Base-by-base conservation (phyloP, 2,797 vertebrate genomes). In the Periophthalmus magnuspinnatus region DNA sequence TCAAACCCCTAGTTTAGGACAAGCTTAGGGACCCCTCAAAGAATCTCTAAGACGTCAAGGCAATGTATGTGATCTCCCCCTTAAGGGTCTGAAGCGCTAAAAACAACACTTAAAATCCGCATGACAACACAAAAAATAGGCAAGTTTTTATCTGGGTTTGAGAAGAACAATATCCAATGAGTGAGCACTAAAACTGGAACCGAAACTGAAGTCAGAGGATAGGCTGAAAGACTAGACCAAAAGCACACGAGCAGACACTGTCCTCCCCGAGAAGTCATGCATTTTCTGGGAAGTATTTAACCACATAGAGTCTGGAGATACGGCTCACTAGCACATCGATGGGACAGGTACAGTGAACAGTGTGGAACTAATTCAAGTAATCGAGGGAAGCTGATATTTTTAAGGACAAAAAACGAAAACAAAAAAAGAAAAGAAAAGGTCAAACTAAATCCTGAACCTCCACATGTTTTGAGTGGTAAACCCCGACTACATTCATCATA, bases 21-120 rank as follows among this genome's bases (percentile, higher is more conserved):
- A 95, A 95, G 94, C 95, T 95, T 95, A 92, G 95, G 95, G 95
- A 95, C 94, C 92, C 92, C 92, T 94, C 91, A 93, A 94, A 95
- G 95, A 95, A 94, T 92, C 91, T 93, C 91, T 90, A 95, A 94
- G 94, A 96, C 94, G 95, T 97, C 96, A 97, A 97, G 96, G 97
- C 96, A 97, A 98, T 95, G 95, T 93, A 94, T 90, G 93, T 95
- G 95, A 96, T 93, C 94, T 95, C 94, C 94, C 93, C 94, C 93
- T 94, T 93, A 95, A 94, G 93, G 81, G 88, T 95, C 94, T 88
- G 88, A 81, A 57, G 89, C 89, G 93, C 91, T 84, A 90, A 92
- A 94, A 91, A 91, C 85, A 94, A 94, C 92, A 93, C 88, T 89
- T 89, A 93, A 73, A 89, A 92, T 87, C 88, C 85, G 87, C 81